Conservation (phyloP, 2,888 invertebrate genomes). For the Leptopilina syphax region DNA sequence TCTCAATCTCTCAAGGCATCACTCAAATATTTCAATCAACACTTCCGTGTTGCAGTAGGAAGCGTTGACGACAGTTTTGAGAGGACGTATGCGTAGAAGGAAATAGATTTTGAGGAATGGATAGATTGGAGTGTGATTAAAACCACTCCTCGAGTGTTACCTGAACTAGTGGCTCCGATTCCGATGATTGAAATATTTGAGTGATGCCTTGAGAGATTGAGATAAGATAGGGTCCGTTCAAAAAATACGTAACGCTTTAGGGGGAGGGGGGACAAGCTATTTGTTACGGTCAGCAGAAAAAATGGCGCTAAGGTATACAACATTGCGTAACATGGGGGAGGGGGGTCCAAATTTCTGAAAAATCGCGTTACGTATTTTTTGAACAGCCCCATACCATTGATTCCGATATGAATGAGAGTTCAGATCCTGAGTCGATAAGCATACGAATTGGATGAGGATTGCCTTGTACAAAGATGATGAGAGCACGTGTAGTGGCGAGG, state of each 20-base stretch:
- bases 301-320: too few species aligned
- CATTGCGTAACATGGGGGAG: too few species aligned
- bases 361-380: too few species aligned
- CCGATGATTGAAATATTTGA: neutral
- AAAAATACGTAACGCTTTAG: too few species aligned
- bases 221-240: too few species aligned
- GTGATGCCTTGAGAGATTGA: neutral
- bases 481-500: neutral
- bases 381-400: too few species aligned
- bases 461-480: neutral
- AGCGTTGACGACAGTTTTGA: neutral
- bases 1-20: neutral
- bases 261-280: too few species aligned
- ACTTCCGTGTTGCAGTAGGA: neutral
- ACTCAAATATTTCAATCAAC: neutral
- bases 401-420: constrained; percentile 1
- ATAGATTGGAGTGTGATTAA: neutral
- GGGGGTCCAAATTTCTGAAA: too few species aligned
- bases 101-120: neutral
- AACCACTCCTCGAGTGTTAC: neutral
- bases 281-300: too few species aligned
- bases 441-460: neutral
- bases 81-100: neutral
- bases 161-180: neutral
- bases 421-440: neutral